These are phyloP conservation scores for Cinclus mexicanus DNA, from an alignment of 2,113 vertebrate species.

Conservation along the genomic window DNA sequence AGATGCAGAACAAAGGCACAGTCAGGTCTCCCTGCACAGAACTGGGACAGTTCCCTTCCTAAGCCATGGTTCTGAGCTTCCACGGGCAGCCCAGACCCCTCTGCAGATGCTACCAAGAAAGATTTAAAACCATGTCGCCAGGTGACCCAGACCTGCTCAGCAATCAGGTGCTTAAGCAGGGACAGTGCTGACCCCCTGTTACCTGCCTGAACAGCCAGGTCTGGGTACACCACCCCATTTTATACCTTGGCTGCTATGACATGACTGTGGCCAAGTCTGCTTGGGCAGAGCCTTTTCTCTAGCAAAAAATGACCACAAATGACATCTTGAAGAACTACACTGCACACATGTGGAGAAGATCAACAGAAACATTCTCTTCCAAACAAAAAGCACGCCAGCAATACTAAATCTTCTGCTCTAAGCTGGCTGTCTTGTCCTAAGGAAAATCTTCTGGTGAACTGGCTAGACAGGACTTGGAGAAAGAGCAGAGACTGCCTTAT, in stretches of 20 bases:
- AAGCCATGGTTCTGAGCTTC: neutral
- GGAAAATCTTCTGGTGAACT: neutral
- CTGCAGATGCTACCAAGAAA: neutral
- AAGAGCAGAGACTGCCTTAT: neutral
- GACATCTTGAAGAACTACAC: neutral
- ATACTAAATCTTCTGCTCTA: neutral
- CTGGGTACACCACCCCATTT: neutral
- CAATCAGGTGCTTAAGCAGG: neutral
- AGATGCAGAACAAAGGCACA: neutral
- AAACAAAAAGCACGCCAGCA: neutral
- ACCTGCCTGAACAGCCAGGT: neutral
- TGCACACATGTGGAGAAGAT: fast-evolving
- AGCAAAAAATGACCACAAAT: neutral
- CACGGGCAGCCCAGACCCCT: neutral
- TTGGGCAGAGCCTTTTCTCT: neutral
- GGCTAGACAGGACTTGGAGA: neutral
- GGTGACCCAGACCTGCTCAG: neutral
- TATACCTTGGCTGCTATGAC: neutral
- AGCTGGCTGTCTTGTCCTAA: neutral
- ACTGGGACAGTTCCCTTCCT: neutral
- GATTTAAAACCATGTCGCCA: neutral
- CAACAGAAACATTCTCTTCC: neutral
- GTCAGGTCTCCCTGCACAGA: neutral
- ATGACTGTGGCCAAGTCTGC: neutral
- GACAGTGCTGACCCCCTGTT: neutral